A percentile compares a stretch with the other conserved stretches of the same genome.
Evolutionary conservation across 2,113 vertebrate genomes (phyloP).

Genomic region (Notothenia coriiceps): DNA sequence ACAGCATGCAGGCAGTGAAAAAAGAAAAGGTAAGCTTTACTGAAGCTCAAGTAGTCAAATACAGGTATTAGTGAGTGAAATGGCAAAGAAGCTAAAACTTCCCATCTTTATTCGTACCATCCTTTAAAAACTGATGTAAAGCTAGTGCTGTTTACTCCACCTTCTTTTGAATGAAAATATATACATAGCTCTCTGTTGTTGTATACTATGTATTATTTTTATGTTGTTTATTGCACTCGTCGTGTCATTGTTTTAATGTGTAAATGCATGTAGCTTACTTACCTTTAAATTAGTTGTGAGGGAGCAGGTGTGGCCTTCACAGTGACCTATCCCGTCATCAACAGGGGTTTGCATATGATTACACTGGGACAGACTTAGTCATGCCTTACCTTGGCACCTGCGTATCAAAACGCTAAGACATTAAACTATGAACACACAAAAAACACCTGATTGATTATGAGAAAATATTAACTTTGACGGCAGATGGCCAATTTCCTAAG

Average conservation of each 20-base stretch:
- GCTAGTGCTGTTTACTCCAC: not conserved
- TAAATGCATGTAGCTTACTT: not conserved
- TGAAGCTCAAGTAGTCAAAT: too few species aligned
- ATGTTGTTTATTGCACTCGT: not conserved
- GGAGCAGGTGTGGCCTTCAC: conserved; percentile 7
- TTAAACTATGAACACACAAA: conserved; percentile 17
- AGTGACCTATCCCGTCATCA: conserved; percentile 1
- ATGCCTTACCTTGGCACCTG: conserved; percentile 1
- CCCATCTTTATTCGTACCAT: not conserved
- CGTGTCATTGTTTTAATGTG: too few species aligned
- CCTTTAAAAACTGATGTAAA: not conserved
- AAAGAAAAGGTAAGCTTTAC: too few species aligned
- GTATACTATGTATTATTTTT: not conserved
- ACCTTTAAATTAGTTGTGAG: not conserved
- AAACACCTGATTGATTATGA: conserved; percentile 31
- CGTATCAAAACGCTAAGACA: conserved; percentile 7
- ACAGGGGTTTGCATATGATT: conserved; percentile 8
- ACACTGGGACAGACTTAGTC: not conserved
- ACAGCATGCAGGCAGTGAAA: too few species aligned
- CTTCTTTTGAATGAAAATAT: conserved; percentile 3
- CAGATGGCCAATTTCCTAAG: conserved; percentile 62
- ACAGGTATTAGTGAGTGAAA: not conserved
- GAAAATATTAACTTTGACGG: conserved; percentile 38
- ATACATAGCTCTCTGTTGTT: not conserved
- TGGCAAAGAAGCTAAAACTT: not conserved